These are phyloP conservation scores for Anabacerthia variegaticeps DNA, from an alignment of 2,797 vertebrate species.

Conservation along the genomic window DNA sequence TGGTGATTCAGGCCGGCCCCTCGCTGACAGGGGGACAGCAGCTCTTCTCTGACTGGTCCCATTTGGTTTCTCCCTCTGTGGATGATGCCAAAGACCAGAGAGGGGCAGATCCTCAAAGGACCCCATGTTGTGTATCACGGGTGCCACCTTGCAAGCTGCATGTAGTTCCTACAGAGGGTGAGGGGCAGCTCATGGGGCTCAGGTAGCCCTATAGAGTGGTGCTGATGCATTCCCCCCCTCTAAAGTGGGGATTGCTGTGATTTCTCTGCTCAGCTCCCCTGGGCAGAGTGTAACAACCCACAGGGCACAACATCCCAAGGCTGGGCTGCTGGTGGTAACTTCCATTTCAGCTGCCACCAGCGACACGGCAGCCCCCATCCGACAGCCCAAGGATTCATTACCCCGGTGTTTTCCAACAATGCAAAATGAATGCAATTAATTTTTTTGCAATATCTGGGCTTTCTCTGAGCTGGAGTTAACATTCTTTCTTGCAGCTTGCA, in stretches of 20 bases:
- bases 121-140: fast-evolving
- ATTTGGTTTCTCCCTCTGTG: background rate
- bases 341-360: background rate
- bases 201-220: no score
- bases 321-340: no score
- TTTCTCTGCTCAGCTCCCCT: background rate
- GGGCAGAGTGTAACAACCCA: background rate
- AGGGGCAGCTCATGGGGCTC: background rate
- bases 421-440: background rate
- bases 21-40: fast-evolving
- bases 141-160: fast-evolving
- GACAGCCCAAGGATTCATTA: fast-evolving
- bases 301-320: fast-evolving
- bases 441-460: background rate
- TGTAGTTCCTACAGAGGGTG: background rate
- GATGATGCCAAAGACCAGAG: fast-evolving
- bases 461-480: background rate
- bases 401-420: background rate
- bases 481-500: background rate
- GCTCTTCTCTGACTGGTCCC: background rate
- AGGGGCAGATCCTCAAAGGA: background rate
- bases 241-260: fast-evolving
- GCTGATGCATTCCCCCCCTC: fast-evolving
- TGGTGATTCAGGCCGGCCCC: background rate
- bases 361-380: fast-evolving